Evolutionary conservation across 2,797 vertebrate species (phyloP).

Genomic region (Potorous gilbertii): DNA sequence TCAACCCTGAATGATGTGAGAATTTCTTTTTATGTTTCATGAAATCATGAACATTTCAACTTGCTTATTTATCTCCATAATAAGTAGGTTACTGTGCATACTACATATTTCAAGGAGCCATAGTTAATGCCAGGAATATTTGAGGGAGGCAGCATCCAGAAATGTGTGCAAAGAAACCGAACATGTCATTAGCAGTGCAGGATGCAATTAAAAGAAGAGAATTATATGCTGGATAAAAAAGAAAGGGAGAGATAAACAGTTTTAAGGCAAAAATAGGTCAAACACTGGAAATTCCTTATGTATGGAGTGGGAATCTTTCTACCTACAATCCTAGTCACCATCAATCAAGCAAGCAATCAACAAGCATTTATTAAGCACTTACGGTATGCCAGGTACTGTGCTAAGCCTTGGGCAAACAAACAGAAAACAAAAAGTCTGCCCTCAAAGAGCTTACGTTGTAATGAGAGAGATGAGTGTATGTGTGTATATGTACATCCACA

Average conservation of each 20-base stretch:
- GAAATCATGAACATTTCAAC: slow-evolving; percentile 53
- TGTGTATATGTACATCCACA: background rate
- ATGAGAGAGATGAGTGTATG: background rate
- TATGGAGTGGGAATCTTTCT: slow-evolving; percentile 7
- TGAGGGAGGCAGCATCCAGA: slow-evolving; percentile 29
- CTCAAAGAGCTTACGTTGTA: background rate
- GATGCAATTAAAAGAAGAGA: slow-evolving; percentile 21
- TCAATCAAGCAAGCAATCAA: background rate
- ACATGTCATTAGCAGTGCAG: background rate
- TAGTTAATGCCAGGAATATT: background rate
- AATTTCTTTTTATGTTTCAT: slow-evolving; percentile 23
- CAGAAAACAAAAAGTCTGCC: background rate
- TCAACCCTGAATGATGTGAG: slow-evolving; percentile 12
- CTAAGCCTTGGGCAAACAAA: background rate
- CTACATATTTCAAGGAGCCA: slow-evolving; percentile 9
- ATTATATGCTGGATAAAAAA: background rate
- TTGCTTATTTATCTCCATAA: slow-evolving; percentile 1
- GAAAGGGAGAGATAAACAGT: background rate
- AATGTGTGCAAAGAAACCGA: slow-evolving; percentile 40
- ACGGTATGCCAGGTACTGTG: background rate
- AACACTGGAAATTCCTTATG: slow-evolving; percentile 1
- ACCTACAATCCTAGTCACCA: background rate
- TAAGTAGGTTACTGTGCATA: slow-evolving; percentile 29
- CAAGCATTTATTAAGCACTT: background rate
- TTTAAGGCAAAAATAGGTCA: slow-evolving; percentile 36